Conservation (phyloP, 2,797 vertebrate species). For the Poeciliopsis infans region DNA sequence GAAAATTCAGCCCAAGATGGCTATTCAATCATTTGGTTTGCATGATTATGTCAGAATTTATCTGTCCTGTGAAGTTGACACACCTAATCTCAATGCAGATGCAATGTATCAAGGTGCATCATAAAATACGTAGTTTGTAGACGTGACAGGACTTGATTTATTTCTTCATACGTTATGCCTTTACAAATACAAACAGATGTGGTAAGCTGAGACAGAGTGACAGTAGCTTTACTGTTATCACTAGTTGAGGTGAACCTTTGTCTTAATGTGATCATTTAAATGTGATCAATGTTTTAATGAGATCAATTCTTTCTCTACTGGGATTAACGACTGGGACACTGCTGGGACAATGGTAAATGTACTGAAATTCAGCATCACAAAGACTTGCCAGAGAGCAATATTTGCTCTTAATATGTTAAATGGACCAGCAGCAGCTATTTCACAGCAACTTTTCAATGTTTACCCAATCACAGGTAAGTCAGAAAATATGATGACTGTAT, state of each 20-base stretch:
- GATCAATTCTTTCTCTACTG: too few relatives aligned
- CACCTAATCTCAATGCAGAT: not conserved
- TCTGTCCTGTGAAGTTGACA: not conserved
- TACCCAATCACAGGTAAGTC: constrained; percentile 12
- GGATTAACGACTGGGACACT: too few relatives aligned
- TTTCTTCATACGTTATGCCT: not conserved
- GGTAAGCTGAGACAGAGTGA: not conserved
- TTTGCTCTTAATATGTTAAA: not conserved
- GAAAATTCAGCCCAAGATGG: not conserved
- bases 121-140: not conserved
- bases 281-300: too few relatives aligned
- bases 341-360: not conserved
- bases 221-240: not conserved
- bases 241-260: not conserved
- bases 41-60: not conserved
- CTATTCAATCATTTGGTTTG: not conserved
- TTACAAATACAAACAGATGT: not conserved
- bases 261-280: not conserved
- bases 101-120: not conserved
- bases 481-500: constrained; percentile 19
- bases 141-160: not conserved
- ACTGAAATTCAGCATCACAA: not conserved
- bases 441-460: not conserved
- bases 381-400: not conserved
- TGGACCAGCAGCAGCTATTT: not conserved